Conservation (phyloP, 1,140 invertebrate species). For the Paralvinella palmiformis region DNA sequence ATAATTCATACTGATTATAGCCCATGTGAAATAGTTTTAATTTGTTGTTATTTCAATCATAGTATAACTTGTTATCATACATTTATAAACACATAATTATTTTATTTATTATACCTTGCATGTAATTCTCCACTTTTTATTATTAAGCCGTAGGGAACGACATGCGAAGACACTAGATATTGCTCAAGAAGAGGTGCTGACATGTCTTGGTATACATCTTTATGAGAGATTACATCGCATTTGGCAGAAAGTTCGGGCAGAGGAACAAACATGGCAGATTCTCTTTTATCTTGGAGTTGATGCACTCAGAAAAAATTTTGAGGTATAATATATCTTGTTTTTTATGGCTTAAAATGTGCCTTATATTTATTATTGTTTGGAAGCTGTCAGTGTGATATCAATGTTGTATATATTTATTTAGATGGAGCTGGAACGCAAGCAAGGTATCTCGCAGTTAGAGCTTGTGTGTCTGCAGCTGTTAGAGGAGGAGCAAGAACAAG, state of each 20-base stretch:
- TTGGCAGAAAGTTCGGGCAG: slow-evolving; percentile 75
- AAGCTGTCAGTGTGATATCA: neutral
- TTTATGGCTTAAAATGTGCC: too few species aligned
- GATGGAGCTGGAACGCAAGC: slow-evolving; percentile 79
- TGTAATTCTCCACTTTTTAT: slow-evolving; percentile 11
- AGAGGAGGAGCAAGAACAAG: slow-evolving; percentile 72
- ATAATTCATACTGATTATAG: neutral
- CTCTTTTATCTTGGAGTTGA: slow-evolving; percentile 81
- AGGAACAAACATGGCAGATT: slow-evolving; percentile 85
- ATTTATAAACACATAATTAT: neutral
- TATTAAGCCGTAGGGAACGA: slow-evolving; percentile 68
- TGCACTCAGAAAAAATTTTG: slow-evolving; percentile 78
- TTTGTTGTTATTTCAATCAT: neutral
- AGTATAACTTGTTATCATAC: neutral
- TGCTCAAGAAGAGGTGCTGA: slow-evolving; percentile 90
- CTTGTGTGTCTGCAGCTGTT: slow-evolving; percentile 46
- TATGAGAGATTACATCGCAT: slow-evolving; percentile 81
- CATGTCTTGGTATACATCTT: slow-evolving; percentile 84
- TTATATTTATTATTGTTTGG: too few species aligned
- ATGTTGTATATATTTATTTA: slow-evolving; percentile 36
- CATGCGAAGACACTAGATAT: slow-evolving; percentile 92
- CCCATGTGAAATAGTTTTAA: neutral
- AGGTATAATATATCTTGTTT: too few species aligned
- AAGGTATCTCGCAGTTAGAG: slow-evolving; percentile 70
- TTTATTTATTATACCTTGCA: neutral